phyloP scores from a whole-genome alignment of 2,888 invertebrate species.

The Stenolophus ochropezus region DNA sequence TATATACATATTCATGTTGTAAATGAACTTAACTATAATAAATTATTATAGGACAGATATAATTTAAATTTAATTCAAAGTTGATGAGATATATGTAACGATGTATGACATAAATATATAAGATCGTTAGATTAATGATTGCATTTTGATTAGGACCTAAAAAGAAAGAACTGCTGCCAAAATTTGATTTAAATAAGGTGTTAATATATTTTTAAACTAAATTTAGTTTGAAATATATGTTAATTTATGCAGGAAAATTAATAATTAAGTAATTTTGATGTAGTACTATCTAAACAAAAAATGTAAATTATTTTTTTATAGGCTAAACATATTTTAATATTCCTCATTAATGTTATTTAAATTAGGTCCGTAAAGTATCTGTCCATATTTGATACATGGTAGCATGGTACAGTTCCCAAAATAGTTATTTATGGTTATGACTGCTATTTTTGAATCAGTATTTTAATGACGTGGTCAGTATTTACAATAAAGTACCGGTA shows the following conservation, averaged over 20 bases:
- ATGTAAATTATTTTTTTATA: background rate
- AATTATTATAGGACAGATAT: background rate
- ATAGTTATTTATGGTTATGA: too few species aligned
- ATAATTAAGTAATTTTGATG: too few species aligned
- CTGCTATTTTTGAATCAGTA: too few species aligned
- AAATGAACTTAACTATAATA: background rate
- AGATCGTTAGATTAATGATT: slow-evolving; percentile 7
- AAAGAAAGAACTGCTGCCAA: background rate
- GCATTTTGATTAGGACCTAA: background rate
- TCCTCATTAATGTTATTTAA: too few species aligned
- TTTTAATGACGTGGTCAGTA: too few species aligned
- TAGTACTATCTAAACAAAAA: background rate
- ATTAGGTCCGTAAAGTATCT: too few species aligned
- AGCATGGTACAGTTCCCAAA: too few species aligned
- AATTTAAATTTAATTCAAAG: slow-evolving; percentile 7
- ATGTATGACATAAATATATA: background rate
- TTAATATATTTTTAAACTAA: background rate
- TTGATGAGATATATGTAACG: background rate
- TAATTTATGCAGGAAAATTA: too few species aligned
- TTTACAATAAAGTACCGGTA: too few species aligned
- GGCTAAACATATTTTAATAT: too few species aligned
- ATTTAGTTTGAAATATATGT: too few species aligned
- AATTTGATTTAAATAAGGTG: background rate
- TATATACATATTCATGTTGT: background rate
- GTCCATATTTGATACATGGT: too few species aligned